Base-by-base conservation (phyloP, 1,140 invertebrate species). In the Drosophila melanica region DNA sequence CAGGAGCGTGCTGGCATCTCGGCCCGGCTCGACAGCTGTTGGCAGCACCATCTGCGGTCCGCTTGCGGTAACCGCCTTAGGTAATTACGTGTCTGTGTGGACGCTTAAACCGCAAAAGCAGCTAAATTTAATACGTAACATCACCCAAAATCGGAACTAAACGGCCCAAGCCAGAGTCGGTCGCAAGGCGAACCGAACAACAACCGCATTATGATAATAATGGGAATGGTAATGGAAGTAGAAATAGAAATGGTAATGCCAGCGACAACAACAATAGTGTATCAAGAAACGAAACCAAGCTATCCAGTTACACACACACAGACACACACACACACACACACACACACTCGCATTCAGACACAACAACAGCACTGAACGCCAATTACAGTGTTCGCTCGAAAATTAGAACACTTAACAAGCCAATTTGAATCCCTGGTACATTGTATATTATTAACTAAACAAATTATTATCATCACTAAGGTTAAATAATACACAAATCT, bases 121-220 rank as follows among this genome's bases (percentile, higher is more conserved):
- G 14, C 27, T 51, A 45, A 50, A 42, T 16, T 8, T 30, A 67
- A 51, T 50, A 58, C 37, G 30, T 37, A 47, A 47, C 16, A 55
- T 70, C 35, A 59, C 20, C 42, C 51, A 47, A 66, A 64, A 54
- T 54, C 62, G 42, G 30, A 67, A 58, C 64, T 59, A 79, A 75
- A 75, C 58, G 60, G 47, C 55, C 68, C 48, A 45, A 51, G 42
- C 65, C 65, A 54, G 42, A 42, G 45, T 39, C 35, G 68, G 65
- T 62, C 59, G 63, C 66, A 85, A 77, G 75, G 81, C 65, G 60
- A 70, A 66, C 53, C 50, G 39, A 66, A 62, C 50, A 58, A 70
- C 72, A 75, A 57, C 54, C 70, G 64, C 82, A 87, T 86, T 86
- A 86, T 86, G 82, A 86, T 86, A 86, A 86, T 87, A 87, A 87